Conservation (phyloP, 2,888 invertebrate species). For the Clitarchus hookeri region DNA sequence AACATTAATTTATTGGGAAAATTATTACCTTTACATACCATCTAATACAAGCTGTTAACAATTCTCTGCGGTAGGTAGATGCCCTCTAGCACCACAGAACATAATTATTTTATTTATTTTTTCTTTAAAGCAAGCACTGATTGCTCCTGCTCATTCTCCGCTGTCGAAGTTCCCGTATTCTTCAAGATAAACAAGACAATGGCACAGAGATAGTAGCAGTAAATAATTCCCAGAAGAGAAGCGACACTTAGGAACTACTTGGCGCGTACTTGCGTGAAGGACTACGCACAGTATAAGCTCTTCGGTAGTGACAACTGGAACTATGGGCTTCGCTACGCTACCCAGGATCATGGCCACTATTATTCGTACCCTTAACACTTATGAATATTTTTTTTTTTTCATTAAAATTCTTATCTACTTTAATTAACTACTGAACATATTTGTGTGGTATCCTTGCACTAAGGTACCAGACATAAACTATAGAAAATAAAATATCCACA, state of each 20-base stretch:
- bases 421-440: not conserved
- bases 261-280: not conserved
- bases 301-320: not conserved
- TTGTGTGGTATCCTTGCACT: not conserved
- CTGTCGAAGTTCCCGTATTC: too few species aligned
- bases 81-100: not conserved
- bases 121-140: not conserved
- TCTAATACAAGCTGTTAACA: slow-evolving; percentile 14
- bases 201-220: not conserved
- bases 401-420: not conserved
- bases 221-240: not conserved
- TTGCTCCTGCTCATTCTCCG: not conserved
- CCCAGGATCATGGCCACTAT: not conserved
- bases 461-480: not conserved
- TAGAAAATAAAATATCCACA: not conserved
- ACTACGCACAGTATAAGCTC: not conserved
- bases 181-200: not conserved
- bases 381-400: too few species aligned
- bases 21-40: not conserved
- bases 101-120: not conserved
- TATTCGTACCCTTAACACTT: too few species aligned
- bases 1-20: slow-evolving; percentile 10
- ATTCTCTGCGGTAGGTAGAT: not conserved
- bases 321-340: not conserved
- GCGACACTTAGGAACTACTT: not conserved